Percentiles rank a stretch among this genome's conserved stretches.
phyloP scores from a whole-genome alignment of 2,113 vertebrate species.

The Halcyon malimbica region DNA sequence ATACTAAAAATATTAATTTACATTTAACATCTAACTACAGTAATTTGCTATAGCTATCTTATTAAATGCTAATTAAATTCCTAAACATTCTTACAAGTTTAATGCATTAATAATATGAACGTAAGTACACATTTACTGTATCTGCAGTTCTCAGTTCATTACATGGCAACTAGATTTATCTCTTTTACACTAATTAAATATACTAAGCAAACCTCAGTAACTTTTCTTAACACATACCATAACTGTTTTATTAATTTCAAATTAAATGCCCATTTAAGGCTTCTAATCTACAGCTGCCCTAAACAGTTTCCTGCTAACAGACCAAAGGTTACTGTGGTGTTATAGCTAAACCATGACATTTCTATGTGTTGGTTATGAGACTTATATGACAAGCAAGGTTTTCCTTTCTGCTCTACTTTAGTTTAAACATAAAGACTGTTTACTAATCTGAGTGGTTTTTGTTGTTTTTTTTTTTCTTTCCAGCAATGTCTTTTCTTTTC shows the following conservation, averaged over 20 bases:
- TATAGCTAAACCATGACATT: constrained; percentile 52
- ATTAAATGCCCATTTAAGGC: constrained; percentile 81
- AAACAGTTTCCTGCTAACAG: constrained; percentile 68
- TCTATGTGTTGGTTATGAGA: constrained; percentile 7
- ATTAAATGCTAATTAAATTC: constrained; percentile 88
- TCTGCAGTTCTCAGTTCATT: constrained; percentile 84
- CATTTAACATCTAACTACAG: constrained; percentile 79
- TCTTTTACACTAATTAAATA: constrained; percentile 84
- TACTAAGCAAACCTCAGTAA: constrained; percentile 84
- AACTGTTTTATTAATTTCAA: constrained; percentile 84
- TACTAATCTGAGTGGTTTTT: neutral
- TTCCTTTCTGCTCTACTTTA: neutral
- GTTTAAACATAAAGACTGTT: constrained; percentile 6
- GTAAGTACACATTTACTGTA: constrained; percentile 86
- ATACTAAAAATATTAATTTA: constrained; percentile 88
- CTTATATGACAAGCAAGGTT: neutral
- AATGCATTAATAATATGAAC: constrained; percentile 84
- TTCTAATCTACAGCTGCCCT: constrained; percentile 77
- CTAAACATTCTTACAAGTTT: constrained; percentile 86
- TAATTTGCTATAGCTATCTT: constrained; percentile 84
- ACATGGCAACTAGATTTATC: constrained; percentile 82
- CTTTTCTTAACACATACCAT: constrained; percentile 83
- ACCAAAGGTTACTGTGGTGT: constrained; percentile 63
- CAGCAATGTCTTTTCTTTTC: neutral
- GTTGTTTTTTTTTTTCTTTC: neutral